Evolutionary conservation across 1,140 invertebrate genomes (phyloP).

Genomic region (Protaetia brevitarsis): DNA sequence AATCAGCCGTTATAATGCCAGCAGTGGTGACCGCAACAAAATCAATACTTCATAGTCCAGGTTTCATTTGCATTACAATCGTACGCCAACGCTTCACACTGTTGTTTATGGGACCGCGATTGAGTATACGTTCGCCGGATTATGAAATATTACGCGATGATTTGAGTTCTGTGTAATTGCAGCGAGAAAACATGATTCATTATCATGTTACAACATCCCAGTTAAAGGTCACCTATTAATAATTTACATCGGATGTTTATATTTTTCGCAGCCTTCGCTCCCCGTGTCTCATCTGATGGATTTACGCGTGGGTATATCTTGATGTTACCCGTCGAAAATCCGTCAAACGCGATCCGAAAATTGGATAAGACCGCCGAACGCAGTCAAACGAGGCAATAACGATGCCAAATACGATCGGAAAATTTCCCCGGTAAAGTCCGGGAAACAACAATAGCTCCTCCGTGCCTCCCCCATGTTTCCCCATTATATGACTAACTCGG

Average conservation of each 20-base stretch:
- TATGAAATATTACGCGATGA: not conserved
- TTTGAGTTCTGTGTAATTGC: not conserved
- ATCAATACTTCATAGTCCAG: not conserved
- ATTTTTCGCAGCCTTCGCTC: too few relatives aligned
- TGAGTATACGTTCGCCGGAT: not conserved
- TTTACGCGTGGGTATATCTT: too few relatives aligned
- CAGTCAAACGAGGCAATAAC: conserved; percentile 12
- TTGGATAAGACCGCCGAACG: conserved; percentile 1
- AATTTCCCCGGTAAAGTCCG: not conserved
- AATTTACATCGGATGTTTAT: too few relatives aligned
- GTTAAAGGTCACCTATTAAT: too few relatives aligned
- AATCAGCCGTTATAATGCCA: not conserved
- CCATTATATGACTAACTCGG: not conserved
- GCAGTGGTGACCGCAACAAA: not conserved
- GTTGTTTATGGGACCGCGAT: not conserved
- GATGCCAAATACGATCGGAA: not conserved
- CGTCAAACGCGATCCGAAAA: too few relatives aligned
- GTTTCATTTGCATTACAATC: conserved; percentile 1
- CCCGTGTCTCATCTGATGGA: too few relatives aligned
- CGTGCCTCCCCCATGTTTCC: too few relatives aligned
- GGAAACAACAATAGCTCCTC: conserved; percentile 10
- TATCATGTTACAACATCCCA: too few relatives aligned
- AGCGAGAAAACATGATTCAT: too few relatives aligned
- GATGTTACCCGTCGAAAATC: too few relatives aligned
- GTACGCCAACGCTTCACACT: not conserved